phyloP scores from a whole-genome alignment of 2,888 invertebrate species.

The Drosophila quasianomalipes region DNA sequence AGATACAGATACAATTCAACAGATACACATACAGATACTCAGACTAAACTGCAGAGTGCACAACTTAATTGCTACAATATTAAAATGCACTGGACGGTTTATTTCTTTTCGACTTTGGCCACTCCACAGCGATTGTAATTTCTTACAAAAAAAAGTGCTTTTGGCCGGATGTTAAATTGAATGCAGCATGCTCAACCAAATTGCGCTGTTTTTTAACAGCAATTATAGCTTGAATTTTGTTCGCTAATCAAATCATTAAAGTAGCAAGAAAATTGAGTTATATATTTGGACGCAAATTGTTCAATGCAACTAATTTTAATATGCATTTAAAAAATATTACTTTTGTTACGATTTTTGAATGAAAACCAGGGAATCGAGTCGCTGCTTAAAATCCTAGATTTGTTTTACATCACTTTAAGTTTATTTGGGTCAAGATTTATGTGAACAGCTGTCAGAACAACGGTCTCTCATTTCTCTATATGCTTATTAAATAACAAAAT shows the following conservation, averaged over 20 bases:
- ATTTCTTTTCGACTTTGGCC: neutral
- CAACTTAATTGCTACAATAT: conserved; percentile 60
- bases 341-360: neutral
- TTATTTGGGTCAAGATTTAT: neutral
- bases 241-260: neutral
- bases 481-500: neutral
- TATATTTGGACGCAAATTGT: neutral
- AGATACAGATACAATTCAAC: conserved; percentile 10
- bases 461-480: neutral
- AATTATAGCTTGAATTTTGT: neutral
- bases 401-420: neutral
- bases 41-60: conserved; percentile 46
- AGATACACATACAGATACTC: conserved; percentile 8
- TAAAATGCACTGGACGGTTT: conserved; percentile 46
- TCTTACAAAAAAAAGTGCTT: conserved; percentile 2
- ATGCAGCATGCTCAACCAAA: neutral
- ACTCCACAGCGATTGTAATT: conserved; percentile 9
- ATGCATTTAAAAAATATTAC: neutral
- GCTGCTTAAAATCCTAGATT: neutral
- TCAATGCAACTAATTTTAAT: neutral
- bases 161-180: conserved; percentile 25
- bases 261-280: neutral
- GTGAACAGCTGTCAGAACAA: neutral
- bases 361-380: too few relatives aligned
- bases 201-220: neutral